Conservation (phyloP, 2,888 invertebrate genomes). For the Pollenia griseotomentosa region DNA sequence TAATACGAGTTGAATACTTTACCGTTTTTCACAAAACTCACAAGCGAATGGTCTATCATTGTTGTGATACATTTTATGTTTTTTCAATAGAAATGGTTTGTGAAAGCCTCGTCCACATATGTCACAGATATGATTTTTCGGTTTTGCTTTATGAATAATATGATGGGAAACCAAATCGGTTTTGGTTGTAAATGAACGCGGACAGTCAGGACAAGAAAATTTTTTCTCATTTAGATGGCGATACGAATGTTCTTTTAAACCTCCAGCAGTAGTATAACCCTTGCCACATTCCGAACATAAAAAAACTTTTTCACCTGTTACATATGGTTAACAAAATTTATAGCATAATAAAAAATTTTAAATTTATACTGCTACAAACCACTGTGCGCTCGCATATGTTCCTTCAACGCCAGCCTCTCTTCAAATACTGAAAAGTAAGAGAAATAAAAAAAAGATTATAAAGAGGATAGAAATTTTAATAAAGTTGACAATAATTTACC, state of each 20-base stretch:
- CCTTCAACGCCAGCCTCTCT: conserved; percentile 36
- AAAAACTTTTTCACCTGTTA: conserved; percentile 63
- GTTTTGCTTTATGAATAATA: conserved; percentile 63
- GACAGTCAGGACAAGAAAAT: conserved; percentile 69
- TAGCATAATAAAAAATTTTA: neutral
- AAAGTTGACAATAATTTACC: neutral
- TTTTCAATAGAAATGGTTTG: conserved; percentile 86
- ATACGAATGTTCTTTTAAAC: conserved; percentile 67
- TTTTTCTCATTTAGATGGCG: conserved; percentile 61
- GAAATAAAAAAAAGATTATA: conserved; percentile 16
- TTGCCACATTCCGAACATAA: conserved; percentile 70
- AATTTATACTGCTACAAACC: conserved; percentile 39
- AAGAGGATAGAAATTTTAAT: neutral
- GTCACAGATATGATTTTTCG: conserved; percentile 85
- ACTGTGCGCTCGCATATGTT: conserved; percentile 62
- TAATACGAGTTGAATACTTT: conserved; percentile 34
- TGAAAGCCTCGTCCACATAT: conserved; percentile 87
- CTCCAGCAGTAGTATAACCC: conserved; percentile 65
- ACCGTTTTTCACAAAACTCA: conserved; percentile 78
- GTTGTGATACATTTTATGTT: conserved; percentile 88
- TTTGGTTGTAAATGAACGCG: conserved; percentile 64
- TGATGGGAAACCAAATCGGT: conserved; percentile 66
- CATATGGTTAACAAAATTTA: neutral
- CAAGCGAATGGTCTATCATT: conserved; percentile 83
- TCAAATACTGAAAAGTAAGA: conserved; percentile 26